Evolutionary conservation across 2,797 vertebrate species (phyloP).

Genomic region (Ctenopoma kingsleyae): DNA sequence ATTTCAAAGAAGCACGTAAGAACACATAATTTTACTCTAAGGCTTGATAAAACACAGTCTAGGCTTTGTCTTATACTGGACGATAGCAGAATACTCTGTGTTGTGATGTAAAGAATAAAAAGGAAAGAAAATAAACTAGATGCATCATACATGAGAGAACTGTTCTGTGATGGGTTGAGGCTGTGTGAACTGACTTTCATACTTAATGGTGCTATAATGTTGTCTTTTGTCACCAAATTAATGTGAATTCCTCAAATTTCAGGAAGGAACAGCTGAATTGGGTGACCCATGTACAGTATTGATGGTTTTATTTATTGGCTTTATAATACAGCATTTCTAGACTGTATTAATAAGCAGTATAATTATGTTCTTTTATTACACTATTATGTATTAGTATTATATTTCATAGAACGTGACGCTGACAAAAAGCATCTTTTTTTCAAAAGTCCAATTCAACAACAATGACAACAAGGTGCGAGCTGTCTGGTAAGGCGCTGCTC

Average conservation of each 20-base stretch:
- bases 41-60: slow-evolving; percentile 32
- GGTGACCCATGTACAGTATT: slow-evolving; percentile 73
- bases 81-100: slow-evolving; percentile 31
- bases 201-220: slow-evolving; percentile 67
- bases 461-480: slow-evolving; percentile 6
- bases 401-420: slow-evolving; percentile 60
- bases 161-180: slow-evolving; percentile 33
- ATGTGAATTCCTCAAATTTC: slow-evolving; percentile 63
- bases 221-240: slow-evolving; percentile 56
- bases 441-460: slow-evolving; percentile 25
- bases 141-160: slow-evolving; percentile 15
- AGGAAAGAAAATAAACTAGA: neutral
- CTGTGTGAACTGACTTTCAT: slow-evolving; percentile 44
- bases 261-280: slow-evolving; percentile 64
- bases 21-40: slow-evolving; percentile 27
- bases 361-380: slow-evolving; percentile 67
- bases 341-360: slow-evolving; percentile 76
- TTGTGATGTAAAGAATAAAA: slow-evolving; percentile 35
- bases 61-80: slow-evolving; percentile 43
- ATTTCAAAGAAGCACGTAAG: slow-evolving; percentile 35
- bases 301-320: slow-evolving; percentile 86
- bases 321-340: slow-evolving; percentile 73
- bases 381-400: slow-evolving; percentile 52
- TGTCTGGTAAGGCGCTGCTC: slow-evolving; percentile 32
- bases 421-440: slow-evolving; percentile 65